phyloP scores from a whole-genome alignment of 1,140 invertebrate species.

The Macrotrachela quadricornifera region DNA sequence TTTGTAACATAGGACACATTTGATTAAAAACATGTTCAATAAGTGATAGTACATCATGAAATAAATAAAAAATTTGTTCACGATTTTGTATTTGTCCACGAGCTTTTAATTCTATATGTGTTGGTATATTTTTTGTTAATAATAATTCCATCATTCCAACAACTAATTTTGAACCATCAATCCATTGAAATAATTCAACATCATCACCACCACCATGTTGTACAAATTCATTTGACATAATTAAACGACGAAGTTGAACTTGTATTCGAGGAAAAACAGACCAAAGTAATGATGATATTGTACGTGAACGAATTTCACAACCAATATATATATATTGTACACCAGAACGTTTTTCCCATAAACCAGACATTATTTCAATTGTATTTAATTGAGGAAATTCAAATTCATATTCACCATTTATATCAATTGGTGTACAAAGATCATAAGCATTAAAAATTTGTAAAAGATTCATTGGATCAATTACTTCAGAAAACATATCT shows the following conservation, averaged over 20 bases:
- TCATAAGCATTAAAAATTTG: slow-evolving; percentile 37
- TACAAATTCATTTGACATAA: slow-evolving; percentile 35
- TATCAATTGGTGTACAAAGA: slow-evolving; percentile 51
- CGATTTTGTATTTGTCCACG: slow-evolving; percentile 37
- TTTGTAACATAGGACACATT: slow-evolving; percentile 43
- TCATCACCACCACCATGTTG: background rate
- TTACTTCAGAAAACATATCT: background rate
- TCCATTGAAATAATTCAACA: slow-evolving; percentile 47
- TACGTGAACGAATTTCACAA: slow-evolving; percentile 39
- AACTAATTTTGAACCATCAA: slow-evolving; percentile 51
- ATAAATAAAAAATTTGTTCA: slow-evolving; percentile 40
- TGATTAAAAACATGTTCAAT: slow-evolving; percentile 43
- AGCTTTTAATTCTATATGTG: slow-evolving; percentile 41
- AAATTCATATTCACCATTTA: slow-evolving; percentile 48
- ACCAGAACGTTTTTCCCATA: slow-evolving; percentile 46
- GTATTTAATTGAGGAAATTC: slow-evolving; percentile 60
- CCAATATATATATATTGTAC: slow-evolving; percentile 36
- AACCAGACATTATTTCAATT: slow-evolving; percentile 44
- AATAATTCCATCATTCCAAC: slow-evolving; percentile 48
- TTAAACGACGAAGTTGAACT: slow-evolving; percentile 42
- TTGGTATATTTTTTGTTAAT: slow-evolving; percentile 31
- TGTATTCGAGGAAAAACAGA: slow-evolving; percentile 43
- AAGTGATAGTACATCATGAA: slow-evolving; percentile 49
- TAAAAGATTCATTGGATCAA: slow-evolving; percentile 14
- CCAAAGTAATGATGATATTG: too few species aligned